Evolutionary conservation across 2,888 invertebrate species (phyloP), one percentile per base, ranked within the genome.

Genomic region (Stegophylla sp.): DNA sequence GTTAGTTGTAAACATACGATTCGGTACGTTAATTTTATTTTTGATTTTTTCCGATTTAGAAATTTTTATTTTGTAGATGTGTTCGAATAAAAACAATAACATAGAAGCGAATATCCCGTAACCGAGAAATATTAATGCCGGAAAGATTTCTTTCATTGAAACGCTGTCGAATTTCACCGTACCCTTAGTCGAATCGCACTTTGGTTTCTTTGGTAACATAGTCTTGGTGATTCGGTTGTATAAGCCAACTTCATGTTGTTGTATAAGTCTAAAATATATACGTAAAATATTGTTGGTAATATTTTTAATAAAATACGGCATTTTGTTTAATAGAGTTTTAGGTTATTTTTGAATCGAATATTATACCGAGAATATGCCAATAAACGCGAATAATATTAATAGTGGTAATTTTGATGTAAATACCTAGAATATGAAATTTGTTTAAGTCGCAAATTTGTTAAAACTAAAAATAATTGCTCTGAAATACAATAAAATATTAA

Each of bases 181-280:
- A 4, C 17, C 28, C 23, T 64, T 34, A 13, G 17, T 13, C 7
- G 79, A 79, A 71, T 51, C n/a, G 34, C 79, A 79, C n/a, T 51
- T 79, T 26, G 28, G 79, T n/a, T 79, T 79, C 23, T 79, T 48
- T 26, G 79, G 79, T 26, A 71, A 23, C 15, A 48, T 23, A 1
- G 34, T 28, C 13, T 41, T 71, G 23, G 1, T 1, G 23, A 41
- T 71, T 51, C 79, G 67, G 41, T 69, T 12, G 48, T 34, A 69
- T n/a, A 79, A 7, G 13, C 79, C 79, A 13, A 48, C 20, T 69
- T 79, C 79, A 12, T 71, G 12, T 71, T 79, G 79, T 41, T 61
- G 59, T 17, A 79, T 79, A 17, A 79, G 45, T 7, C 79, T 79
- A 23, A 51, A 51, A 51, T 17, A 4, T 51, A 51, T 15, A 3